phyloP scores from a whole-genome alignment of 2,113 vertebrate genomes.

The Xerus inauris region DNA sequence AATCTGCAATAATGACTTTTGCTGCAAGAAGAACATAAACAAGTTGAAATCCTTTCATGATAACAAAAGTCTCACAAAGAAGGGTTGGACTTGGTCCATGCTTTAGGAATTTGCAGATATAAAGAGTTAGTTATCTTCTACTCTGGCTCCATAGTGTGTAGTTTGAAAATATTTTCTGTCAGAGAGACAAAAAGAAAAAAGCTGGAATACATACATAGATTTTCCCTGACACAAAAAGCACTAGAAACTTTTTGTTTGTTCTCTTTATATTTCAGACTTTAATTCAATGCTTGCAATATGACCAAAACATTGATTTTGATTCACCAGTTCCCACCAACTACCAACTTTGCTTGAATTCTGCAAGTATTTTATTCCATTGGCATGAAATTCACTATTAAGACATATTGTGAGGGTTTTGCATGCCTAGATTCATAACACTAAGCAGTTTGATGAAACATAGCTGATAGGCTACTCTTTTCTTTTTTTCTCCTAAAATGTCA shows the following conservation, averaged over 20 bases:
- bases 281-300: conserved; percentile 3
- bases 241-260: not conserved
- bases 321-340: not conserved
- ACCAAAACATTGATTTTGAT: conserved; percentile 36
- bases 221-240: not conserved
- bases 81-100: conserved; percentile 58
- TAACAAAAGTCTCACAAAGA: conserved; percentile 43
- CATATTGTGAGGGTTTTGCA: not conserved
- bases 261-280: conserved; percentile 44
- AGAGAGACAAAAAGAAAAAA: not conserved
- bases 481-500: conserved; percentile 40
- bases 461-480: conserved; percentile 53
- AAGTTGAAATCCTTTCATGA: conserved; percentile 55
- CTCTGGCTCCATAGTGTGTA: conserved; percentile 41
- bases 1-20: conserved; percentile 20
- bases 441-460: conserved; percentile 3
- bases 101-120: conserved; percentile 80
- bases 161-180: conserved; percentile 62
- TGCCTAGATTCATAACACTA: conserved; percentile 20
- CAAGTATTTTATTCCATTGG: not conserved
- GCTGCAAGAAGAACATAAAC: conserved; percentile 7
- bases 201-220: conserved; percentile 37
- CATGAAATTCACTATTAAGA: not conserved
- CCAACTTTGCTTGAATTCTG: not conserved
- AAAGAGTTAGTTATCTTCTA: conserved; percentile 76